phyloP scores from a whole-genome alignment of 2,888 invertebrate genomes.

The Linyphia triangularis region DNA sequence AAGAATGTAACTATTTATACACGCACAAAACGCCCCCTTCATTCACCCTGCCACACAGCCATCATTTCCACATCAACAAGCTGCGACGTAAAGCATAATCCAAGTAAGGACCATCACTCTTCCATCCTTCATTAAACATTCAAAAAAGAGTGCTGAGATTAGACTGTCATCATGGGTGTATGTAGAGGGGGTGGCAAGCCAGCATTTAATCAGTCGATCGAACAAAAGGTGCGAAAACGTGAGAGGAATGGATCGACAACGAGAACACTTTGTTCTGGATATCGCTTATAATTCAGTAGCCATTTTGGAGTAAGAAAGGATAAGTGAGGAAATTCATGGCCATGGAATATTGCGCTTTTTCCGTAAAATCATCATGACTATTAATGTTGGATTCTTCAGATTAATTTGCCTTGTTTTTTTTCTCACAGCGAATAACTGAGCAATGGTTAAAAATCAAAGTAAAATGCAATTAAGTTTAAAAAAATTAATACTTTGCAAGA shows the following conservation, averaged over 20 bases:
- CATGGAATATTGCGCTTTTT: too few relatives aligned
- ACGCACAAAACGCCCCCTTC: background rate
- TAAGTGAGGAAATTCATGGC: too few relatives aligned
- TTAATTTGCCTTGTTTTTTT: too few relatives aligned
- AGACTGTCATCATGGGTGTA: slow-evolving; percentile 1
- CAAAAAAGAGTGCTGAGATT: slow-evolving; percentile 21
- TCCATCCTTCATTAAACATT: slow-evolving; percentile 23
- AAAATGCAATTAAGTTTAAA: too few relatives aligned
- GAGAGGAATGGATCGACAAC: background rate
- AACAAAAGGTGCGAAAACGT: slow-evolving; percentile 47
- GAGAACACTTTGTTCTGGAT: background rate
- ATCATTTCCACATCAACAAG: background rate
- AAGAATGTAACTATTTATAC: too few relatives aligned
- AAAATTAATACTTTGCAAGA: too few relatives aligned
- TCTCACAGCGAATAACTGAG: too few relatives aligned
- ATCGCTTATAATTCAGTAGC: too few relatives aligned
- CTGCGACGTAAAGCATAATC: background rate
- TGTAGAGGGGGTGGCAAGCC: background rate
- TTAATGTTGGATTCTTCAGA: too few relatives aligned
- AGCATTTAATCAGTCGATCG: slow-evolving; percentile 6
- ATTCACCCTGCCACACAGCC: background rate
- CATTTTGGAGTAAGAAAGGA: too few relatives aligned
- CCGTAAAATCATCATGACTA: too few relatives aligned
- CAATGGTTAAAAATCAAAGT: too few relatives aligned
- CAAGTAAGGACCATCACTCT: slow-evolving; percentile 4